Conservation (phyloP, 1,140 invertebrate species). For the Gonioctena quinquepunctata region DNA sequence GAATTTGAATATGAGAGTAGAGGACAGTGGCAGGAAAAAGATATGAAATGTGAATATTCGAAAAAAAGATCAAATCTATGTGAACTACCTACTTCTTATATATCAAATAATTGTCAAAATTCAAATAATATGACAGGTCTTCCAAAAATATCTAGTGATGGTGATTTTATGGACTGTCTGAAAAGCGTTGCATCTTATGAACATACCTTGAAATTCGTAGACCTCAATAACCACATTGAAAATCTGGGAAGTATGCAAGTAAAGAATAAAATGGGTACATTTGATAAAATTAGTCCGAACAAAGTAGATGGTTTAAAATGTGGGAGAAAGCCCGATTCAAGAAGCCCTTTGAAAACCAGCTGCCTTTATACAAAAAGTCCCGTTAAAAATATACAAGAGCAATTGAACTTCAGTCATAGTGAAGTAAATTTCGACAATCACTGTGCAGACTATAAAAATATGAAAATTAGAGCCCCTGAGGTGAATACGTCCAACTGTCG, state of each 20-base stretch:
- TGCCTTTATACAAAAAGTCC: background rate
- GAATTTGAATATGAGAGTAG: constrained; percentile 47
- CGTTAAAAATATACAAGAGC: background rate
- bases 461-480: constrained; percentile 11
- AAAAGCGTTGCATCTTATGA: constrained; percentile 35
- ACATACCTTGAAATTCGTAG: constrained; percentile 29
- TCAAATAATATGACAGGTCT: constrained; percentile 33
- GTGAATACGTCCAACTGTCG: constrained; percentile 10
- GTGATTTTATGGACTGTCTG: constrained; percentile 30
- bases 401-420: constrained; percentile 7
- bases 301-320: background rate
- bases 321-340: background rate
- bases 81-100: constrained; percentile 53
- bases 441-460: constrained; percentile 18
- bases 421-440: constrained; percentile 23
- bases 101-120: constrained; percentile 51
- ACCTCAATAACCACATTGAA: constrained; percentile 31
- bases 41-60: constrained; percentile 36
- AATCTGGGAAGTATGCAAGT: constrained; percentile 28
- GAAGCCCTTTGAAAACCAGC: background rate
- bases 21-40: constrained; percentile 33
- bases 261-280: constrained; percentile 3
- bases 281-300: background rate
- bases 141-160: constrained; percentile 37
- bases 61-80: constrained; percentile 49